Conservation (phyloP, 2,113 vertebrate species). For the Pongo pygmaeus region DNA sequence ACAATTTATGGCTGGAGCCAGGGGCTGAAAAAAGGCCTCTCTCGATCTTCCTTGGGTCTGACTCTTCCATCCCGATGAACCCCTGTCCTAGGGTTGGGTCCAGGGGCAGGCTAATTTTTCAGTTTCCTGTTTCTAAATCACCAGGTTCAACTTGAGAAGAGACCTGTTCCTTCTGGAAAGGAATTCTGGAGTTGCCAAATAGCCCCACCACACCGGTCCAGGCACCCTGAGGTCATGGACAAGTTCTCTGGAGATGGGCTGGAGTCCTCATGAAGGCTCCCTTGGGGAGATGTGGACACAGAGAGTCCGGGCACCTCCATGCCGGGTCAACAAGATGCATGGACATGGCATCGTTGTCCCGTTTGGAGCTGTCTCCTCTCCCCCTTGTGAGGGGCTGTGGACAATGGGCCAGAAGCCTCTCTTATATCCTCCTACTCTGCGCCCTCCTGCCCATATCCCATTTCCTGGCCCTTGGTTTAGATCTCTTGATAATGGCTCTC, state of each 20-base stretch:
- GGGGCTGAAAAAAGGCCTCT: neutral
- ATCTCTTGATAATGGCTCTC: neutral
- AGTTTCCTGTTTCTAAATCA: conserved; percentile 51
- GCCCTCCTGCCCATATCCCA: rapidly evolving
- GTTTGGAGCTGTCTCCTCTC: neutral
- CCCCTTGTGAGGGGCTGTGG: neutral
- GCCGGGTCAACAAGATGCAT: neutral
- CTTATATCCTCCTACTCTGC: too few species aligned
- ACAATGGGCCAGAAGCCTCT: neutral
- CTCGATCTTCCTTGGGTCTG: neutral
- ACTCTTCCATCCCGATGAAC: neutral
- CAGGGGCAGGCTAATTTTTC: neutral
- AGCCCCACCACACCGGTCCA: neutral
- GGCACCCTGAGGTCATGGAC: neutral
- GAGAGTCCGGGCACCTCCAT: neutral
- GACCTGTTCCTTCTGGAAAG: conserved; percentile 48
- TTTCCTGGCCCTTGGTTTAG: neutral
- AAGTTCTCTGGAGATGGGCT: neutral
- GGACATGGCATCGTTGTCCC: too few species aligned
- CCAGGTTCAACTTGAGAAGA: conserved; percentile 3
- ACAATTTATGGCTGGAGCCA: neutral
- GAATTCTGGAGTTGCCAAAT: conserved; percentile 30
- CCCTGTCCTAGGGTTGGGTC: neutral
- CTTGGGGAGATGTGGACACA: neutral
- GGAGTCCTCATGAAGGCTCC: neutral